A percentile compares a stretch with the other conserved stretches of the same genome.
phyloP scores from a whole-genome alignment of 2,797 vertebrate species.

The Chaunax sp. region DNA sequence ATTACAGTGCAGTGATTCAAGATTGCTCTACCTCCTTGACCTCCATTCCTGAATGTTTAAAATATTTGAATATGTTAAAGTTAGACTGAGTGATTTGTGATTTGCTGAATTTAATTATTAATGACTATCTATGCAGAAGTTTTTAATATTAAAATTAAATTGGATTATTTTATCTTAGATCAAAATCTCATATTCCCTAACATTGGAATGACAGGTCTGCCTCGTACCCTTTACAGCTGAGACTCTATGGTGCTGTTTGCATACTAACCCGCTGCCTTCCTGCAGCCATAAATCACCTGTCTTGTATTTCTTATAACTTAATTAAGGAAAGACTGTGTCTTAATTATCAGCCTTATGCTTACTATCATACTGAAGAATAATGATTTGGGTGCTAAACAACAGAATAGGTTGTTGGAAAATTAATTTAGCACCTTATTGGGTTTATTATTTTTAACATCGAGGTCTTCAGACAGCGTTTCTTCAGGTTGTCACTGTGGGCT shows the following conservation, averaged over 20 bases:
- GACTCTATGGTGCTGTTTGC: constrained; percentile 25
- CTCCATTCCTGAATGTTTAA: constrained; percentile 23
- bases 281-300: constrained; percentile 37
- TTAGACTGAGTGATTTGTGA: constrained; percentile 8
- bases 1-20: constrained; percentile 11
- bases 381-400: not conserved
- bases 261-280: constrained; percentile 35
- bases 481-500: constrained; percentile 60
- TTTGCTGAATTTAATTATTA: constrained; percentile 33
- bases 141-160: constrained; percentile 30
- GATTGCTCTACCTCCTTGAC: constrained; percentile 15
- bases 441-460: constrained; percentile 57
- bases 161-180: constrained; percentile 2
- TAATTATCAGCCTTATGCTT: constrained; percentile 1
- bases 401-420: constrained; percentile 16
- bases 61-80: constrained; percentile 33
- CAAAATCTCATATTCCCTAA: not conserved
- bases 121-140: constrained; percentile 9
- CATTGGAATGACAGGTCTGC: constrained; percentile 9
- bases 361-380: not conserved
- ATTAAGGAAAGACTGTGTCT: constrained; percentile 6
- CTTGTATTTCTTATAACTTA: constrained; percentile 1
- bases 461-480: constrained; percentile 38
- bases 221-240: not conserved
- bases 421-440: not conserved